These are phyloP conservation scores for Galago senegalensis DNA, from an alignment of 2,797 vertebrate genomes.

Conservation along the genomic window DNA sequence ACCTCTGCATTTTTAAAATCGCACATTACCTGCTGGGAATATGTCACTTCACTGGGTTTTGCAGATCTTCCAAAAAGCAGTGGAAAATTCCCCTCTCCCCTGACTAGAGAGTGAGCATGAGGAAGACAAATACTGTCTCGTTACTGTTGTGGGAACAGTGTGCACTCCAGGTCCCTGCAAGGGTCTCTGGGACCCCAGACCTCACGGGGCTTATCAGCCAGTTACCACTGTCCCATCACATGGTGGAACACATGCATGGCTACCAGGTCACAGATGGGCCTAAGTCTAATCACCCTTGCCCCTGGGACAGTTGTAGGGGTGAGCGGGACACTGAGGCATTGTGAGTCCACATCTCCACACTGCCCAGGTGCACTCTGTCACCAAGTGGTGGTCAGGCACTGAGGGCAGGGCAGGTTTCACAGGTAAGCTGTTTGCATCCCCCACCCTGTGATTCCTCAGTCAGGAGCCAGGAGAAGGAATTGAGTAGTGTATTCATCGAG, in stretches of 20 bases:
- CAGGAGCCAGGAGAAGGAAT: too few relatives aligned
- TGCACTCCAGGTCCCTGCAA: not conserved
- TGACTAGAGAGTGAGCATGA: fast-evolving
- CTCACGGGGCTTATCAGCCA: not conserved
- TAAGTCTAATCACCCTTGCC: not conserved
- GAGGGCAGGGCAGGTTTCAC: not conserved
- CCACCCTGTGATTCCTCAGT: too few relatives aligned
- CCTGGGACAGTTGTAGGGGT: not conserved
- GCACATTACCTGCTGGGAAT: not conserved
- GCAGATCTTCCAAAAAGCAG: too few relatives aligned
- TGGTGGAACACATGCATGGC: not conserved
- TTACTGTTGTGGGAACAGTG: not conserved
- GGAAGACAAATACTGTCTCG: not conserved
- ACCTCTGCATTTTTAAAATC: not conserved
- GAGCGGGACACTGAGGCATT: fast-evolving
- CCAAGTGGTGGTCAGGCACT: not conserved
- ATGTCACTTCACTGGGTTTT: not conserved
- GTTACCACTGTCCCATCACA: not conserved
- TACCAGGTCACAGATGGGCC: not conserved
- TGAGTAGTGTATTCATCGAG: fast-evolving
- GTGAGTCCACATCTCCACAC: fast-evolving
- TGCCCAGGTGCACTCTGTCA: not conserved
- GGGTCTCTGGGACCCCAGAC: not conserved
- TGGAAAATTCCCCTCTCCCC: not conserved
- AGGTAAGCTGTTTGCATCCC: too few relatives aligned